Evolutionary conservation across 2,888 invertebrate genomes (phyloP), one percentile per base, ranked within the genome.

Genomic region (Ypsolopha sequella): DNA sequence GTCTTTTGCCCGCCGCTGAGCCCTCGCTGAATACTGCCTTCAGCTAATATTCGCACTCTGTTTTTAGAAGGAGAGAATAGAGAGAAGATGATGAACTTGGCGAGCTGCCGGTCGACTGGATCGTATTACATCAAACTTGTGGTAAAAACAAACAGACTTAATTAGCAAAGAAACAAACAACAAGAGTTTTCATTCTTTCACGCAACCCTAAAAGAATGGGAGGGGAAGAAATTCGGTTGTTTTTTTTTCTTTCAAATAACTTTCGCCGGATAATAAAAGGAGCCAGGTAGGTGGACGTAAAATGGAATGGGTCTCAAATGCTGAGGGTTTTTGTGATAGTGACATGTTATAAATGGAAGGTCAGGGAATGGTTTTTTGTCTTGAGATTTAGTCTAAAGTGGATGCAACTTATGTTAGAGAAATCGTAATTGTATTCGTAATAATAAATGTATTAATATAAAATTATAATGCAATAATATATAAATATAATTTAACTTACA

Each of bases 181-280:
- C 4, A 24, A 24, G 24, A 24, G 24, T 24, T 24, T 24, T 24
- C 24, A 24, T 24, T 24, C 24, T 4, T 24, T 24, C 24, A 24
- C 4, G 24, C 24, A 24, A 24, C 24, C 24, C 24, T 4, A 24
- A 24, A 24, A 70, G 66, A 69, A 65, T 68, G 68, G 68, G 65
- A 59, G 66, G 69, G 69, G 50, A 53, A 65, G 76, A 77, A 80
- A 80, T 79, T 75, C 67, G 58, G 60, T 73, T 79, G 79, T 78
- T 79, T 76, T 66, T 69, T 63, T 62, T 59, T 76, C 80, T 82
- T 80, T 81, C 80, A 74, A 77, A 72, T 76, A 75, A 80, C 84
- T 85, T 85, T 85, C 85, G 74, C 80, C 67, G 57, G 62, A 65
- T 62, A 65, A 79, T 74, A 80, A 80, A 73, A 61, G 72, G 51